Conservation (phyloP, 2,113 vertebrate genomes). For the Onychorhynchus coronatus region DNA sequence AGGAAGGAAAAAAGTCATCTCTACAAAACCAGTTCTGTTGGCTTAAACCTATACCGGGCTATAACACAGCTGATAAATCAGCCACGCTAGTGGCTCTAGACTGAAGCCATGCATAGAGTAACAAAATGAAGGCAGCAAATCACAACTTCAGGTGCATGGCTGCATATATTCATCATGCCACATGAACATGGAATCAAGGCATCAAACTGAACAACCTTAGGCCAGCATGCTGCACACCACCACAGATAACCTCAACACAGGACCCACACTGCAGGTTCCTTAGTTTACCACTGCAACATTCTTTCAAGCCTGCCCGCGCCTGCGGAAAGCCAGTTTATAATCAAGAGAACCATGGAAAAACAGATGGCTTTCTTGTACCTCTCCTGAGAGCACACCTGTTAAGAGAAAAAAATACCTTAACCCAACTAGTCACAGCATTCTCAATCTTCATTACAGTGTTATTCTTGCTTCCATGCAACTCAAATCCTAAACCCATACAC, state of each 20-base stretch:
- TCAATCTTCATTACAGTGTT: neutral
- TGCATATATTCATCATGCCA: neutral
- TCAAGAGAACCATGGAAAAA: neutral
- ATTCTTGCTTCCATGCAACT: neutral
- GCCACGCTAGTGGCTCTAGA: neutral
- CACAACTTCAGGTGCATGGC: neutral
- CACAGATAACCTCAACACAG: rapidly evolving
- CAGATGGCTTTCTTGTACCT: neutral
- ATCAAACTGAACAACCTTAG: neutral
- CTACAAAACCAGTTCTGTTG: neutral
- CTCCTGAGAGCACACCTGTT: neutral
- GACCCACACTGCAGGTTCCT: rapidly evolving
- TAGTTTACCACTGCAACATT: neutral
- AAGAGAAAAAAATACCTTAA: neutral
- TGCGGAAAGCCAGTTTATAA: neutral
- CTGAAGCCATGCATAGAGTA: neutral
- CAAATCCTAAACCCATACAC: neutral
- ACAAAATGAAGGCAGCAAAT: constrained; percentile 2
- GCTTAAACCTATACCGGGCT: neutral
- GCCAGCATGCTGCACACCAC: neutral
- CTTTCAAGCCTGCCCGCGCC: neutral
- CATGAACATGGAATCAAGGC: rapidly evolving
- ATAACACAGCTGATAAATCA: neutral
- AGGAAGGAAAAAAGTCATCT: neutral
- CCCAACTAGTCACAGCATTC: neutral